Evolutionary conservation across 2,888 invertebrate genomes (phyloP).

Genomic region (Xanthostigma xanthostigma): DNA sequence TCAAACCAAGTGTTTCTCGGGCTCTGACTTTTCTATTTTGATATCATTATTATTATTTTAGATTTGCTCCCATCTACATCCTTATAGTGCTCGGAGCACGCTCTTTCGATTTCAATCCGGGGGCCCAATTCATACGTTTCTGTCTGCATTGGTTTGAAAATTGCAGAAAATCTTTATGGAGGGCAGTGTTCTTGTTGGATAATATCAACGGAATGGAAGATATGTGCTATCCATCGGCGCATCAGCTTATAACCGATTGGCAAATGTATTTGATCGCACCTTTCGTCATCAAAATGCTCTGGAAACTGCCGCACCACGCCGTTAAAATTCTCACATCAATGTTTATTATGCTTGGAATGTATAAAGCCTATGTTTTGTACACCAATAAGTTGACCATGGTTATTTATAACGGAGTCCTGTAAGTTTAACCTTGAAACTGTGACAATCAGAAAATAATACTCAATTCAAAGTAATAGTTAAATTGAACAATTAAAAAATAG

Average conservation of each 20-base stretch:
- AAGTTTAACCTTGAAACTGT: not conserved
- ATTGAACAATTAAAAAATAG: too few species aligned
- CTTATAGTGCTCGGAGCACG: not conserved
- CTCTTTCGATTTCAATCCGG: too few species aligned
- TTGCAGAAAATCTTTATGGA: not conserved
- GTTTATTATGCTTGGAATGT: not conserved
- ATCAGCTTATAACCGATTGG: conserved; percentile 9
- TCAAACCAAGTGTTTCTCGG: too few species aligned
- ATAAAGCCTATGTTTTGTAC: conserved; percentile 3
- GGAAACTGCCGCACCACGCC: conserved; percentile 5
- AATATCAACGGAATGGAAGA: conserved; percentile 1
- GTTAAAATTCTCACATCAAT: not conserved
- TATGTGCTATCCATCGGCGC: conserved; percentile 7
- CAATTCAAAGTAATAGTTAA: too few species aligned
- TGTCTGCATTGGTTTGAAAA: not conserved
- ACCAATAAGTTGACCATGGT: conserved; percentile 1
- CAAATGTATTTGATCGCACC: conserved; percentile 9
- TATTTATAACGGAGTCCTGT: conserved; percentile 7
- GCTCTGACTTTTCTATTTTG: too few species aligned
- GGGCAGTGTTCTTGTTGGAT: not conserved
- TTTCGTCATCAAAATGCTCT: conserved; percentile 4
- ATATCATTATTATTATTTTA: not conserved
- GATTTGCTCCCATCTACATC: not conserved
- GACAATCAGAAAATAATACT: too few species aligned
- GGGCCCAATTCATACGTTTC: not conserved